A percentile compares a stretch with the other conserved stretches of the same genome.
phyloP scores from a whole-genome alignment of 2,797 vertebrate genomes.

The Neopelma chrysocephalum region DNA sequence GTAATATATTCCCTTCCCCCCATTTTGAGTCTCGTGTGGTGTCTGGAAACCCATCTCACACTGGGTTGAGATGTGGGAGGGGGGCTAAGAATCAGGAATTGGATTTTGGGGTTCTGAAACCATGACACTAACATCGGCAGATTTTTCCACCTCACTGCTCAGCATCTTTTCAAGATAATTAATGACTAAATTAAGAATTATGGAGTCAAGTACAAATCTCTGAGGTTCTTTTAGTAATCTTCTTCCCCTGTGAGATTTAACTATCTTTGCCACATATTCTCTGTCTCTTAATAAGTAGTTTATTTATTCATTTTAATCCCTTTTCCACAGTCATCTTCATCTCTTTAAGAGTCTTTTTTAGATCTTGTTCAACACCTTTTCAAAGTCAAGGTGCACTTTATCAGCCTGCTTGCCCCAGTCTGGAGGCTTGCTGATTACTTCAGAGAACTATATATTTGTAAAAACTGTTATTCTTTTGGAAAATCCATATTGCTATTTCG shows the following conservation, averaged over 20 bases:
- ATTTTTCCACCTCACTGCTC: not conserved
- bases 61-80: too few species aligned
- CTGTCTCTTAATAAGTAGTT: not conserved
- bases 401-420: not conserved
- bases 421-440: not conserved
- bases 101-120: too few species aligned
- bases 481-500: not conserved
- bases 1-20: too few species aligned
- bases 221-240: not conserved
- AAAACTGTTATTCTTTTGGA: not conserved
- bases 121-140: not conserved
- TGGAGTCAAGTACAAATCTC: not conserved
- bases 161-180: not conserved
- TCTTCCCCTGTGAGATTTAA: not conserved
- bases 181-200: constrained; percentile 13
- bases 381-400: not conserved
- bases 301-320: not conserved
- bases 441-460: not conserved
- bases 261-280: not conserved
- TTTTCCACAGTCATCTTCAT: not conserved
- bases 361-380: not conserved
- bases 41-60: too few species aligned
- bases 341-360: not conserved
- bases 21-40: too few species aligned
- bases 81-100: too few species aligned